Evolutionary conservation across 2,113 vertebrate genomes (phyloP).

Genomic region (Oplegnathus fasciatus): DNA sequence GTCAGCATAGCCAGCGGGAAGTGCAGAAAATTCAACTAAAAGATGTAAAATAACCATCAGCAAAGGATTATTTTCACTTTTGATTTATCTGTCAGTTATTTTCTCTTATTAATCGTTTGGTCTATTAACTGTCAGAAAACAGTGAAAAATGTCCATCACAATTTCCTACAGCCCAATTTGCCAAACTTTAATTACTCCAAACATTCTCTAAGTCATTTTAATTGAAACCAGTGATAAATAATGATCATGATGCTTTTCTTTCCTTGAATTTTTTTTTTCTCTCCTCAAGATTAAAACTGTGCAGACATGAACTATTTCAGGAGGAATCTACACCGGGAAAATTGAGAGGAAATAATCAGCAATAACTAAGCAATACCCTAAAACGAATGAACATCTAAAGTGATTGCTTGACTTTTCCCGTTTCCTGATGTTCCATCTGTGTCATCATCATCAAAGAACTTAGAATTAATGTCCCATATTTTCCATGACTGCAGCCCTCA

Average conservation of each 20-base stretch:
- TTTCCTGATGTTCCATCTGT: constrained; percentile 52
- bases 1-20: not conserved
- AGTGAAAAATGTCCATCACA: not conserved
- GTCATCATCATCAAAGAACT: constrained; percentile 70
- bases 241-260: not conserved
- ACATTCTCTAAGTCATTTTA: not conserved
- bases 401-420: constrained; percentile 34
- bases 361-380: not conserved
- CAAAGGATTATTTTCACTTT: not conserved
- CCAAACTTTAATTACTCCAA: not conserved
- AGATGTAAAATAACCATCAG: not conserved
- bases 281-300: not conserved
- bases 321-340: not conserved
- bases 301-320: not conserved
- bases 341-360: constrained; percentile 23
- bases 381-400: constrained; percentile 15
- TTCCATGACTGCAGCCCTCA: constrained; percentile 73
- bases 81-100: not conserved
- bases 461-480: constrained; percentile 50
- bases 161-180: not conserved
- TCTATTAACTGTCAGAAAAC: not conserved
- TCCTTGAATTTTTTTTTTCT: not conserved
- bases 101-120: not conserved
- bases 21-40: not conserved
- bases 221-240: not conserved